phyloP scores from a whole-genome alignment of 2,888 invertebrate genomes.

The Crioceris asparagi region DNA sequence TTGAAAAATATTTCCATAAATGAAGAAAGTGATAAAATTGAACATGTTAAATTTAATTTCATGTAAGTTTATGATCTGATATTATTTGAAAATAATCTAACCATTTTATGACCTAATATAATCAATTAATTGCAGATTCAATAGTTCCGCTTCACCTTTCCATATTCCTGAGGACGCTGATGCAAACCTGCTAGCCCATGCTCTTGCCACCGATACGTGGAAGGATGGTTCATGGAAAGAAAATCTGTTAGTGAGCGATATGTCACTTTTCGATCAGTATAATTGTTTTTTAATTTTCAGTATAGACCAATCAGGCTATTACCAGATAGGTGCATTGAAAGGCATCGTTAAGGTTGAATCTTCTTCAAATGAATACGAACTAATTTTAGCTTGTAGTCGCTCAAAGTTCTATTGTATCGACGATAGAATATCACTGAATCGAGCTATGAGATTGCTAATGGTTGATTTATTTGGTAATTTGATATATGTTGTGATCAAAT shows the following conservation, averaged over 20 bases:
- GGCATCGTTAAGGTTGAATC: slow-evolving; percentile 46
- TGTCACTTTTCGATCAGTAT: background rate
- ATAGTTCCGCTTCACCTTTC: slow-evolving; percentile 39
- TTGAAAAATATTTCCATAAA: slow-evolving; percentile 38
- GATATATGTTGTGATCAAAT: slow-evolving; percentile 44
- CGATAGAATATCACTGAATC: slow-evolving; percentile 23
- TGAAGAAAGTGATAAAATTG: slow-evolving; percentile 29
- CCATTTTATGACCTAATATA: background rate
- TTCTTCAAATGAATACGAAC: slow-evolving; percentile 32
- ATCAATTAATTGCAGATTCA: slow-evolving; percentile 43
- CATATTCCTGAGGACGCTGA: slow-evolving; percentile 48
- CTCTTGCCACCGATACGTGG: slow-evolving; percentile 49
- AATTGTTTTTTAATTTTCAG: slow-evolving; percentile 22
- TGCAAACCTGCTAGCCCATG: slow-evolving; percentile 42
- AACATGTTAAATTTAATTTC: slow-evolving; percentile 46
- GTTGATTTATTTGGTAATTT: slow-evolving; percentile 45
- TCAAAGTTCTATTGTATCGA: slow-evolving; percentile 24
- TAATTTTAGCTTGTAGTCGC: slow-evolving; percentile 43
- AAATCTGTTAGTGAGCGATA: background rate
- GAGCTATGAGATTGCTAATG: slow-evolving; percentile 27
- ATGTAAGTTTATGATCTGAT: slow-evolving; percentile 45
- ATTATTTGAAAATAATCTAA: slow-evolving; percentile 1
- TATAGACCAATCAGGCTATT: slow-evolving; percentile 38
- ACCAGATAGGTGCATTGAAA: slow-evolving; percentile 53
- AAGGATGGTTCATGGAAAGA: slow-evolving; percentile 43